Percentiles rank a stretch among this genome's conserved stretches.
These are phyloP conservation scores for Tinea pellionella DNA, from an alignment of 2,888 invertebrate genomes.

Conservation along the genomic window DNA sequence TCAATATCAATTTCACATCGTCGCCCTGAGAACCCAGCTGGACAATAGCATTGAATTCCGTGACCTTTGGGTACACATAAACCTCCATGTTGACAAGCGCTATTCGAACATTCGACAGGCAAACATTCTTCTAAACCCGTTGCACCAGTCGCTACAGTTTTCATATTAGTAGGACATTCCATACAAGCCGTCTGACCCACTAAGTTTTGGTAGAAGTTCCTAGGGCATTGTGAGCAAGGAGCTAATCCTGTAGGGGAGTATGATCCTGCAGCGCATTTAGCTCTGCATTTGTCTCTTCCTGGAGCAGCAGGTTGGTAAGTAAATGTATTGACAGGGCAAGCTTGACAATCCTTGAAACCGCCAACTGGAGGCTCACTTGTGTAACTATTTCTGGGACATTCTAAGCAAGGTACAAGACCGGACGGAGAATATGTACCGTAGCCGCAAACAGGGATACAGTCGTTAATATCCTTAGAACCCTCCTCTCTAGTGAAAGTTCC, in stretches of 20 bases:
- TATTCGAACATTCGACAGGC: conserved; percentile 87
- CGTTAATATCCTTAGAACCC: conserved; percentile 86
- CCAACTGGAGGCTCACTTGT: conserved; percentile 88
- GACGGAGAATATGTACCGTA: conserved; percentile 96
- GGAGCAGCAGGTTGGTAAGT: conserved; percentile 94
- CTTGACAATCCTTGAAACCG: conserved; percentile 93
- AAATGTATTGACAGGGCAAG: conserved; percentile 89
- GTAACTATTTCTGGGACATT: conserved; percentile 93
- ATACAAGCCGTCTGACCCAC: conserved; percentile 87
- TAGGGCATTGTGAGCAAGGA: conserved; percentile 92
- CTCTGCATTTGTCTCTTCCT: conserved; percentile 82
- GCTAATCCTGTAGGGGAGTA: conserved; percentile 94
- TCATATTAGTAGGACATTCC: conserved; percentile 92
- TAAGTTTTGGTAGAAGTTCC: conserved; percentile 90
- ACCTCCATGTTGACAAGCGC: conserved; percentile 91
- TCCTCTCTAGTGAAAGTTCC: conserved; percentile 94
- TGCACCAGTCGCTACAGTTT: conserved; percentile 84
- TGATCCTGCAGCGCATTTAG: conserved; percentile 89
- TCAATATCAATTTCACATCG: conserved; percentile 95
- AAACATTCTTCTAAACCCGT: conserved; percentile 88
- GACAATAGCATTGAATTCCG: conserved; percentile 91
- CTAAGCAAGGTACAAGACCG: conserved; percentile 91
- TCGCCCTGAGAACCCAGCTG: conserved; percentile 93
- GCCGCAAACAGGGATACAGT: conserved; percentile 94
- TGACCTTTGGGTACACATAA: conserved; percentile 91